Evolutionary conservation across 2,113 vertebrate species (phyloP).

Genomic region (Himantopus leucocephalus): DNA sequence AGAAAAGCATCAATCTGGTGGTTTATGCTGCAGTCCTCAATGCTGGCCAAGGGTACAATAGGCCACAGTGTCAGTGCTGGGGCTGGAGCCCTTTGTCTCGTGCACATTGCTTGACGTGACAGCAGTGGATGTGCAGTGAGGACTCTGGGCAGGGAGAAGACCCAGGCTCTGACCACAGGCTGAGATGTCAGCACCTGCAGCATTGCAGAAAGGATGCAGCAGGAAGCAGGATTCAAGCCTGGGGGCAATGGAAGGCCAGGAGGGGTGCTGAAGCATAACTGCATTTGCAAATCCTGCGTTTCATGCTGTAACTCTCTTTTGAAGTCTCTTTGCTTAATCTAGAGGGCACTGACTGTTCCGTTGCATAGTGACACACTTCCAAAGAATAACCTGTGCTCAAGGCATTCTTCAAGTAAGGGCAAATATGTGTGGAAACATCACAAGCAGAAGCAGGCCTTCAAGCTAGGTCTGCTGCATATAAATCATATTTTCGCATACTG

Average conservation of each 20-base stretch:
- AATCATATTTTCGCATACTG: not conserved
- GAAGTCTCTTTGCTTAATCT: not conserved
- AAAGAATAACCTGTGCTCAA: not conserved
- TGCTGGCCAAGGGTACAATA: accelerated
- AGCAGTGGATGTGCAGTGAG: not conserved
- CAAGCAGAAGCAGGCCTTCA: not conserved
- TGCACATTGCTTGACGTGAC: accelerated
- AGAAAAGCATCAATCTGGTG: not conserved
- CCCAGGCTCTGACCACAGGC: not conserved
- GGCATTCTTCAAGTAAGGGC: not conserved
- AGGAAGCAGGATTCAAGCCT: not conserved
- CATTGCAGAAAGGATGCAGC: not conserved
- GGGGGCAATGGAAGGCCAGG: not conserved
- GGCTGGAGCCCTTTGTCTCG: not conserved
- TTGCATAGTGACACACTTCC: not conserved
- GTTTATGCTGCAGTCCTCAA: not conserved
- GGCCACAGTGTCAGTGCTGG: accelerated
- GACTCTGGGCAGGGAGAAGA: not conserved
- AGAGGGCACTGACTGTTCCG: not conserved
- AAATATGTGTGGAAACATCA: not conserved
- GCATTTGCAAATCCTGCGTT: not conserved
- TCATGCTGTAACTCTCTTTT: not conserved
- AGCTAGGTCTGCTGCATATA: not conserved
- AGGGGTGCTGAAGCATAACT: not conserved
- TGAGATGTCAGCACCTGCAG: not conserved